phyloP scores from a whole-genome alignment of 1,140 invertebrate species.

The Micrasema longulum region DNA sequence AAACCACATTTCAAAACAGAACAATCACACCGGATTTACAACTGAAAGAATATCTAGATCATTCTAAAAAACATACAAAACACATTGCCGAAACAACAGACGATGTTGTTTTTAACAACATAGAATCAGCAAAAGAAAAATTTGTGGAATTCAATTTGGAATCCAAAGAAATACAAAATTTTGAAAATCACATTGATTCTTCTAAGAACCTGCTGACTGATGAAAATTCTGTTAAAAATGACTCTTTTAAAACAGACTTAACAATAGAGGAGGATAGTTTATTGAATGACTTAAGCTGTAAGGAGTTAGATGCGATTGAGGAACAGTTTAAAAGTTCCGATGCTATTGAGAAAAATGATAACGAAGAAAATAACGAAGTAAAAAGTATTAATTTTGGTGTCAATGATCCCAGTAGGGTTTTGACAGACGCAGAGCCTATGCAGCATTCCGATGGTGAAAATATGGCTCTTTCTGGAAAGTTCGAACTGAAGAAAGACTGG shows the following conservation, averaged over 20 bases:
- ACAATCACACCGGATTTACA: constrained; percentile 65
- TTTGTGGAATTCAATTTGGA: too few relatives aligned
- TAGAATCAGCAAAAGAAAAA: too few relatives aligned
- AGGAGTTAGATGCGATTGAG: constrained; percentile 77
- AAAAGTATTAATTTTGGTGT: neutral
- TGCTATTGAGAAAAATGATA: neutral
- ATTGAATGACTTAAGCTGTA: constrained; percentile 73
- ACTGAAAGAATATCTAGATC: neutral
- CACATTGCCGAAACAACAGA: neutral
- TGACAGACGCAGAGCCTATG: constrained; percentile 20
- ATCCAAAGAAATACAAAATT: too few relatives aligned
- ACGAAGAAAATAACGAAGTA: neutral
- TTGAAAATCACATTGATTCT: too few relatives aligned
- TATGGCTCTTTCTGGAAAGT: constrained; percentile 20
- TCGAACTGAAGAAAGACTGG: constrained; percentile 33
- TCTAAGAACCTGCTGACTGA: too few relatives aligned
- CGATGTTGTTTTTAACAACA: neutral
- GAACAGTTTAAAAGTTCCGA: constrained; percentile 73
- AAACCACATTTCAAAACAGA: constrained; percentile 68
- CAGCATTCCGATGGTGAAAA: constrained; percentile 30
- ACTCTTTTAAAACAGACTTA: too few relatives aligned
- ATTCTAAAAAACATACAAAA: neutral
- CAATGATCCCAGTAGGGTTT: neutral
- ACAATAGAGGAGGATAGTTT: constrained; percentile 9
- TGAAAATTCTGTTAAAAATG: too few relatives aligned